phyloP scores from a whole-genome alignment of 1,140 invertebrate species.

The silkworm (Bombyx mori) region ASM3026992v2 NC_085129.1:12612501-12613000 shows the following conservation, averaged over 20 bases:
- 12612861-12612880: too few relatives aligned
- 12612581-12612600: slow-evolving; percentile 23
- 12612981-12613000: too few relatives aligned
- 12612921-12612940: too few relatives aligned
- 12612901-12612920: too few relatives aligned
- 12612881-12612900: too few relatives aligned
- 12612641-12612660: slow-evolving; percentile 23
- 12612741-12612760: neutral
- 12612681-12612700: slow-evolving; percentile 11
- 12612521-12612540: slow-evolving; percentile 27
- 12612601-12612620: slow-evolving; percentile 20
- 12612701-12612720: slow-evolving; percentile 3
- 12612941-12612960: too few relatives aligned
- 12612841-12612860: too few relatives aligned
- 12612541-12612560: slow-evolving; percentile 34
- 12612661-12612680: slow-evolving; percentile 13
- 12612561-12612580: slow-evolving; percentile 19
- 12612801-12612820: too few relatives aligned
- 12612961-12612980: too few relatives aligned
- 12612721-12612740: slow-evolving; percentile 1
- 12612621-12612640: slow-evolving; percentile 26
- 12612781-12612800: too few relatives aligned
- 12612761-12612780: too few relatives aligned
- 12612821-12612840: too few relatives aligned
- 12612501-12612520: neutral